Percentiles rank a stretch among this genome's conserved stretches.
Conservation (phyloP, 2,797 vertebrate genomes). For the Eospalax fontanierii region DNA sequence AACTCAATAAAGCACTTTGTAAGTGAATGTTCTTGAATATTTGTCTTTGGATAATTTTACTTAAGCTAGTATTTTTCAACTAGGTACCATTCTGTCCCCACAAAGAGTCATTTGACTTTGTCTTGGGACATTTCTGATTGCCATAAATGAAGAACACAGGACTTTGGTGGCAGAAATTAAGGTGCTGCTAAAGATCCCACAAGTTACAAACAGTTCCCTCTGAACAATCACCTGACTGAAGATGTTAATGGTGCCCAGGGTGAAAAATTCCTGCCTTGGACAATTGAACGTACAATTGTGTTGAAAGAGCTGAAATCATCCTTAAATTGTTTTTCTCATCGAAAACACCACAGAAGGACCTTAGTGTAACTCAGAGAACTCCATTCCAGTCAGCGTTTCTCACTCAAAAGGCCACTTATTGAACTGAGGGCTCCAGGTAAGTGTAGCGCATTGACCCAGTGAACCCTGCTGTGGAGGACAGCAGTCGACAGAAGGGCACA, state of each 20-base stretch:
- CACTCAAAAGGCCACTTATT: slow-evolving; percentile 45
- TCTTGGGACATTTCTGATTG: slow-evolving; percentile 12
- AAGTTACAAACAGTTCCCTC: background rate
- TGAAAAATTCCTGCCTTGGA: slow-evolving; percentile 52
- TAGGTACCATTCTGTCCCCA: background rate
- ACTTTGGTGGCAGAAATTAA: background rate
- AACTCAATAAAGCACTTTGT: background rate
- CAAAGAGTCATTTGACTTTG: background rate
- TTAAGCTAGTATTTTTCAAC: background rate
- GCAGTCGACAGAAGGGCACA: slow-evolving; percentile 20
- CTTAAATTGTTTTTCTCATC: slow-evolving; percentile 74
- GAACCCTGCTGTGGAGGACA: background rate
- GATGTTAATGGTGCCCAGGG: background rate
- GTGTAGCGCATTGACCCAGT: background rate
- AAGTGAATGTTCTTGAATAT: background rate
- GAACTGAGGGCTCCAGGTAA: background rate
- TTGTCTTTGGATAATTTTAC: background rate
- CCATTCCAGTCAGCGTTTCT: slow-evolving; percentile 59
- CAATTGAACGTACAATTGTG: slow-evolving; percentile 66
- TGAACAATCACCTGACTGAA: background rate
- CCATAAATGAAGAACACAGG: background rate
- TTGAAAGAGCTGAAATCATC: slow-evolving; percentile 74
- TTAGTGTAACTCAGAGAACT: slow-evolving; percentile 40
- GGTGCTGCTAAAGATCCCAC: background rate
- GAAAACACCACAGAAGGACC: slow-evolving; percentile 52